Evolutionary conservation across 2,113 vertebrate genomes (phyloP).

Genomic region (Sakesphorus luctuosus): DNA sequence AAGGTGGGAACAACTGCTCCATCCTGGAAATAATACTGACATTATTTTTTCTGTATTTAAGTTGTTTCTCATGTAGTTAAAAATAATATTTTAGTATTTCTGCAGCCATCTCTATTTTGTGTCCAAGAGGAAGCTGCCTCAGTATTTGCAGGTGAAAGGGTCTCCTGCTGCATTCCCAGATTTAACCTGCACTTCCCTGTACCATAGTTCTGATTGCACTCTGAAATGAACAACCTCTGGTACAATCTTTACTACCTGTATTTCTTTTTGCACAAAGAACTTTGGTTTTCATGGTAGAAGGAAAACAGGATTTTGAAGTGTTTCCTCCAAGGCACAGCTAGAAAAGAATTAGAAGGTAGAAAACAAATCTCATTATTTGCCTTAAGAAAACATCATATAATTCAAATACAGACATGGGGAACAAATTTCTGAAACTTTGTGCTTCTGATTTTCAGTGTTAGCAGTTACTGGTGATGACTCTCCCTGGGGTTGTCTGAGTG

Average conservation of each 20-base stretch:
- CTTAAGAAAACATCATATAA: not conserved
- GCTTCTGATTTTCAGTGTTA: not conserved
- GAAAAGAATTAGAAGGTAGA: not conserved
- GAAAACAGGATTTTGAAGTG: not conserved
- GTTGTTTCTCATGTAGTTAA: constrained; percentile 32
- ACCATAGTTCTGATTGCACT: constrained; percentile 40
- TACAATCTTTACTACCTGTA: not conserved
- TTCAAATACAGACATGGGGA: not conserved
- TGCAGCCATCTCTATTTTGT: constrained; percentile 41
- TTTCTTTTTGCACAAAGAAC: not conserved
- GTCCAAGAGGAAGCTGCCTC: constrained; percentile 34
- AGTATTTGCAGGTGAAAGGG: constrained; percentile 51
- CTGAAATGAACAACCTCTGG: constrained; percentile 47
- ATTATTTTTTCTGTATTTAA: constrained; percentile 16
- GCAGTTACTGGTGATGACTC: not conserved
- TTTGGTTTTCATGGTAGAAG: not conserved
- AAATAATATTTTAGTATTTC: constrained; percentile 33
- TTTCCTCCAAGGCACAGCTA: not conserved
- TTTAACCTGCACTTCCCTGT: constrained; percentile 36
- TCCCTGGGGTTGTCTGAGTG: not conserved
- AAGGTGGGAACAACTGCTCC: constrained; percentile 28
- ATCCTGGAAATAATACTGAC: constrained; percentile 24
- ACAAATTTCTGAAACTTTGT: not conserved
- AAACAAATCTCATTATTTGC: not conserved
- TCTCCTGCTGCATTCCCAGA: constrained; percentile 26